Evolutionary conservation across 2,113 vertebrate species (phyloP), one percentile per base, ranked within the genome.

Genomic region (Mohoua ochrocephala): DNA sequence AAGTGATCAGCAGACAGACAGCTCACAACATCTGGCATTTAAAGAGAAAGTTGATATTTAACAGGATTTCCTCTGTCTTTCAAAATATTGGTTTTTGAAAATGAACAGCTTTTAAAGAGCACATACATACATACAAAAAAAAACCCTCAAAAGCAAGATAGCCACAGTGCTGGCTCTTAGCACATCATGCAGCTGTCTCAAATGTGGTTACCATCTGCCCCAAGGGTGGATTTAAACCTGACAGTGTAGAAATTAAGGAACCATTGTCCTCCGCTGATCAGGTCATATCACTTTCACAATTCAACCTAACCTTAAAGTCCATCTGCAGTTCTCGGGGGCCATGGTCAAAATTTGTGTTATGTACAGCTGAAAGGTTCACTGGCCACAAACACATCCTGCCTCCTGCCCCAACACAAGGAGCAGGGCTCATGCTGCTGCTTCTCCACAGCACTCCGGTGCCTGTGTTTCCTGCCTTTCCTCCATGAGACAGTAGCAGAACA

Each of bases 11-110:
- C 80, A 96, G 87, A 96, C 56, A 87, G 85, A 94, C 95, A 84
- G 31, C 60, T 96, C 79, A 88, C 75, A 91, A 65, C 84, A 94
- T 91, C 94, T 97, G 92, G 92, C 63, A 91, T 94, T 96, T 89
- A 94, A 96, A 92, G 56, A 97, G 77, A 87, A 86, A 95, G 89
- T 91, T 71, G 86, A 86, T 97, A 94, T 96, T 97, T 97, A 96
- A 95, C 91, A 81, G 65, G 52, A 95, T 82, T 89, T 80, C 77
- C 84, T 59, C 86, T 83, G n/a, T 87, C 75, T 96, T 97, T 94
- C 92, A 91, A 95, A 97, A 96, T 89, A 96, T 13, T 91, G 84
- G 97, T 97, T 95, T 95, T 65, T 70, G n/a, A 73, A 96, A 92
- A 91, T 81, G 74, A 94, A 64, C 53, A 86, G 53, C 81, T 69